Base-by-base conservation (phyloP, 2,888 invertebrate species). In the Leptopilina myrica region DNA sequence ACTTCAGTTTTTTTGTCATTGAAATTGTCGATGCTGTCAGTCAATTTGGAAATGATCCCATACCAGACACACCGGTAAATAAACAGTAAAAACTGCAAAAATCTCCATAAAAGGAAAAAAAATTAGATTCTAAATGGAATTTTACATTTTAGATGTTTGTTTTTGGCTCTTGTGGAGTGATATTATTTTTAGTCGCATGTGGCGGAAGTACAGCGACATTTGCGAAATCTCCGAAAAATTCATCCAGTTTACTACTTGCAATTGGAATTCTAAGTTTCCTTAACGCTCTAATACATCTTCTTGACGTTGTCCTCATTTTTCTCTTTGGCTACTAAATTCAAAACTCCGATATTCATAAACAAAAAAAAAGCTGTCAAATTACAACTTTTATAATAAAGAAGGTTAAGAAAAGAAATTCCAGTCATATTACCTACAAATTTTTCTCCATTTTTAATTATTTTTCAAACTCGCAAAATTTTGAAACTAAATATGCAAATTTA, bases 101-200 rank as follows among this genome's bases (percentile, higher is more conserved):
- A 49, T 73, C n/a, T 33, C 8, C 56, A 20, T 5, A 33, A 33
- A 33, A n/a, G n/a, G 12, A 62, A 12, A 75, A 64, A 0, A n/a
- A 40, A 49, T 15, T 62, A 33, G 7, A 33, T 46, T 33, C 33
- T 33, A 33, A 33, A 12, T 79, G 11, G 20, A 67, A 62, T 81
- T 62, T 62, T 59, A 46, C 73, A 59, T 82, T 77, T 80, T 83
- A 90, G 90, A 88, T 89, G 87, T 82, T 88, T 64, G 64, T 87
- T 7, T 86, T 88, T 76, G 86, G 86, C 73, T 83, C 89, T 5
- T 75, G 89, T 62, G 90, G 90, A 9, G 46, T 85, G 40, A 26
- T 89, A 77, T 69, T 88, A 0, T 91, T 88, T 73, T 81, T 83
- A 7, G 49, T 85, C 4, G 82, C 85, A 9, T 81, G 53, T n/a